Evolutionary conservation across 2,888 invertebrate species (phyloP).

Genomic region (Tolmerus cingulatus): DNA sequence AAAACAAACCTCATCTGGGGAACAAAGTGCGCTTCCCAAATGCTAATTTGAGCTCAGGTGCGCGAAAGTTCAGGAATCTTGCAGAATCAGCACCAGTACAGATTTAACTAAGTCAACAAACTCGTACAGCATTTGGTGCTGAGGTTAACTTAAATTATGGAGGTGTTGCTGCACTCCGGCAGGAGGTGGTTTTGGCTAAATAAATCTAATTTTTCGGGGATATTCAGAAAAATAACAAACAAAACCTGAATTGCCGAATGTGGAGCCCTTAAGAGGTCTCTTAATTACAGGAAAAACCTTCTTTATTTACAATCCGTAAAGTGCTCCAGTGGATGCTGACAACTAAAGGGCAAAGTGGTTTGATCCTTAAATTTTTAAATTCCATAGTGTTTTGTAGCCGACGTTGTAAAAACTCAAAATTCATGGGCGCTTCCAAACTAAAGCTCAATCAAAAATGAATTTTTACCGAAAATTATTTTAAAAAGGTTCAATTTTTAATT

Average conservation of each 20-base stretch:
- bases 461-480: too few species aligned
- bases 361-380: too few species aligned
- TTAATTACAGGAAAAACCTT: neutral
- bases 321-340: too few species aligned
- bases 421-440: too few species aligned
- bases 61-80: neutral
- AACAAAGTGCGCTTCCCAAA: neutral
- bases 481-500: too few species aligned
- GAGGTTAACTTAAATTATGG: neutral
- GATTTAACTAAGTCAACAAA: neutral
- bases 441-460: too few species aligned
- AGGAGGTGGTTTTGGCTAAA: neutral
- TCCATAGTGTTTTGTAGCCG: too few species aligned
- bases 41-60: neutral
- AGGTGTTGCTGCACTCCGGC: neutral
- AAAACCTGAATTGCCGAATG: neutral
- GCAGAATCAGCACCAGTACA: neutral
- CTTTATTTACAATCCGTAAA: too few species aligned
- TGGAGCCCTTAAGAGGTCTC: neutral
- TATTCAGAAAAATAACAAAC: neutral
- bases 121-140: neutral
- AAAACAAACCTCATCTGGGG: neutral
- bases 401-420: too few species aligned
- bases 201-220: neutral
- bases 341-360: too few species aligned